These are phyloP conservation scores for Galbula dea DNA, from an alignment of 2,113 vertebrate species.

Conservation along the genomic window DNA sequence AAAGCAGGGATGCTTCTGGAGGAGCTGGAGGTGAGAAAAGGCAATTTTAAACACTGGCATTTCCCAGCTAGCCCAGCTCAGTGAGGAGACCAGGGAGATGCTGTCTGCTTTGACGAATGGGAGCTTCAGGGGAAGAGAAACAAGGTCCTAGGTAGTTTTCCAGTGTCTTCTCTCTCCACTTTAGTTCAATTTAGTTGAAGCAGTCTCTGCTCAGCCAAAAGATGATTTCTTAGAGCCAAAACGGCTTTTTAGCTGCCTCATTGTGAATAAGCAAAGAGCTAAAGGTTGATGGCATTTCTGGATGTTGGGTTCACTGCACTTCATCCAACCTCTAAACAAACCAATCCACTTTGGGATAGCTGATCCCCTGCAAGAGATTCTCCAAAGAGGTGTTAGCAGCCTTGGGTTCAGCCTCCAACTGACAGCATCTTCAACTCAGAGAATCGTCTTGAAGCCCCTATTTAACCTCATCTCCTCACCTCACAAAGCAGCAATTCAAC, in stretches of 20 bases:
- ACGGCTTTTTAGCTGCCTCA: not conserved
- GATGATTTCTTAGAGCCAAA: not conserved
- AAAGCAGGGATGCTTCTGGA: not conserved
- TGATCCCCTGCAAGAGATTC: not conserved
- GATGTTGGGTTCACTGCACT: not conserved
- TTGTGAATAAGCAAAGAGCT: not conserved
- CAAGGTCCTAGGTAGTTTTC: not conserved
- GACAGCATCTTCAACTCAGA: not conserved
- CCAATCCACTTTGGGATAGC: not conserved
- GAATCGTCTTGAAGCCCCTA: not conserved
- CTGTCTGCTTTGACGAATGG: not conserved
- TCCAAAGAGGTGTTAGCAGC: not conserved
- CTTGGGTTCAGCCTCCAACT: not conserved
- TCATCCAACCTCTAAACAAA: not conserved
- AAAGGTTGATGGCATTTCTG: not conserved
- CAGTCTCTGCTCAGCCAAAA: not conserved
- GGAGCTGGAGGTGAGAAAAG: conserved; percentile 22
- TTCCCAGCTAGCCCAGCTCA: not conserved
- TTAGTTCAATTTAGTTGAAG: not conserved
- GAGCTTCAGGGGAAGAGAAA: not conserved
- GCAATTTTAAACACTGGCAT: conserved; percentile 11
- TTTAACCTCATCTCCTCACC: not conserved
- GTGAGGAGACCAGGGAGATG: not conserved
- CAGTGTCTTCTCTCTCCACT: not conserved
- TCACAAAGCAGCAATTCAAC: not conserved